A percentile compares a stretch with the other conserved stretches of the same genome.
Conservation (phyloP, 2,113 vertebrate genomes). For the Aviceda subcristata region DNA sequence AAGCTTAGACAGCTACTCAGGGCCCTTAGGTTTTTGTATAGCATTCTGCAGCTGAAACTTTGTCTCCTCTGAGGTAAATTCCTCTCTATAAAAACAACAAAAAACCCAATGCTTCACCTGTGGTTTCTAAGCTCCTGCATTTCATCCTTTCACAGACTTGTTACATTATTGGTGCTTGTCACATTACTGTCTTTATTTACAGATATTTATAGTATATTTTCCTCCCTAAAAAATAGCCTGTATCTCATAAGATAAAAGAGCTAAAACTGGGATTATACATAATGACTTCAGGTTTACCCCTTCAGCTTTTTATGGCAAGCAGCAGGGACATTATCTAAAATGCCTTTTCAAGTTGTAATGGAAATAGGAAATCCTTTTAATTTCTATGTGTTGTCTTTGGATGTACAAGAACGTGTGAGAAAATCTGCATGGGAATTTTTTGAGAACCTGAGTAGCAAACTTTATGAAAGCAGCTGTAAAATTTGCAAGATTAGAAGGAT, state of each 20-base stretch:
- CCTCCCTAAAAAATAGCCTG: background rate
- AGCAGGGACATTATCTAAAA: background rate
- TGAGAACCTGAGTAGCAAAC: background rate
- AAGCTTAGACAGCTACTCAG: background rate
- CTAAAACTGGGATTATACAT: background rate
- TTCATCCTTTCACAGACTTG: background rate
- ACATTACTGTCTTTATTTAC: background rate
- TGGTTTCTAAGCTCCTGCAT: background rate
- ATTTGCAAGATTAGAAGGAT: background rate
- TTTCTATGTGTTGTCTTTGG: background rate
- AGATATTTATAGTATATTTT: background rate
- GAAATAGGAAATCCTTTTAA: background rate
- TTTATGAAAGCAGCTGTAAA: background rate
- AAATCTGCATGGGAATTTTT: background rate
- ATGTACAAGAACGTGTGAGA: background rate
- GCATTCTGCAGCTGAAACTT: background rate
- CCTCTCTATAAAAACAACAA: background rate
- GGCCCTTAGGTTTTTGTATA: background rate
- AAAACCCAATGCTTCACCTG: rapidly evolving
- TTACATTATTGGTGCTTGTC: background rate
- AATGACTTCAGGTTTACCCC: background rate
- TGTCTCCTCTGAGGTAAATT: background rate
- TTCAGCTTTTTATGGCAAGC: background rate
- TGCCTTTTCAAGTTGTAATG: background rate
- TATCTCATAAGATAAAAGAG: background rate